Conservation (phyloP, 2,888 invertebrate species). For the Noctuana brunneofusca region DNA sequence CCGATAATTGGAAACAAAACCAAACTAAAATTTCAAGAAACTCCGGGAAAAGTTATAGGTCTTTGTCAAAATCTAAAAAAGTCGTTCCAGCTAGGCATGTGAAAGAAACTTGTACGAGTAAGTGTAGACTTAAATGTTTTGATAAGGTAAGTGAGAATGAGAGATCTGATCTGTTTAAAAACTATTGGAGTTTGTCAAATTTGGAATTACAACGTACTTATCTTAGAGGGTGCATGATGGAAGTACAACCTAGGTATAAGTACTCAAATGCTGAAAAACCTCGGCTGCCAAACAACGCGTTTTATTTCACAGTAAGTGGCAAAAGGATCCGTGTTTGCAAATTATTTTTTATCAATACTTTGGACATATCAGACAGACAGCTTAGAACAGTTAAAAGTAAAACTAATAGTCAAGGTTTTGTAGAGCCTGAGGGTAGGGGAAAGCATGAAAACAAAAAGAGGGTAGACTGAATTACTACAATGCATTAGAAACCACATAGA, state of each 20-base stretch:
- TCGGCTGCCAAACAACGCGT: background rate
- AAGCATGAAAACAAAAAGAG: background rate
- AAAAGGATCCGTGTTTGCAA: background rate
- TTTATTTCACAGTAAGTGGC: background rate
- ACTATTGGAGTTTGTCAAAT: no score
- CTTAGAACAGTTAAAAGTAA: constrained; percentile 1
- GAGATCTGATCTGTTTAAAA: no score
- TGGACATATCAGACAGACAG: background rate
- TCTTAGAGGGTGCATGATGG: background rate
- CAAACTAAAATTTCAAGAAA: no score
- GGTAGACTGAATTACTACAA: no score
- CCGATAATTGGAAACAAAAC: no score
- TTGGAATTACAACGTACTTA: background rate
- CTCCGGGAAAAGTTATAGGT: no score
- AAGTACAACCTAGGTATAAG: background rate
- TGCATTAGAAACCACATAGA: no score
- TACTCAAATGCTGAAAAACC: background rate
- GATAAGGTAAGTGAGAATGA: no score
- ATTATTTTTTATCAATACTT: background rate
- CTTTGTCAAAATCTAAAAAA: no score
- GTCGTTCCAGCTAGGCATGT: no score
- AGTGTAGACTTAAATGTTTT: no score
- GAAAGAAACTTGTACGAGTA: no score
- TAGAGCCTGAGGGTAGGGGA: background rate
- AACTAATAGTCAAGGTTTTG: background rate